These are phyloP conservation scores for Tipula lateralis DNA, from an alignment of 2,888 invertebrate genomes.

Conservation along the genomic window DNA sequence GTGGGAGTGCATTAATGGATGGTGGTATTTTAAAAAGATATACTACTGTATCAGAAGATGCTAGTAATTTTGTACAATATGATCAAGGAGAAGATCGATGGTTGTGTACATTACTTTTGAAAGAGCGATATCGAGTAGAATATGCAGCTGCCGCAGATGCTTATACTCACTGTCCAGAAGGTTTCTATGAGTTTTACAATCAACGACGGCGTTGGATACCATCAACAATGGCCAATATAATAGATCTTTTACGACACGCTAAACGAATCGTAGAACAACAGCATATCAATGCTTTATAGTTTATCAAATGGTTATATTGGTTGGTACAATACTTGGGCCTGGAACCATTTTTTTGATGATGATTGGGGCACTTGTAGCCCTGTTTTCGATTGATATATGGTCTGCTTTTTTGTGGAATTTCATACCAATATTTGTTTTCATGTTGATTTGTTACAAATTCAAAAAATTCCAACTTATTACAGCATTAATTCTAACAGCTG, in stretches of 20 bases:
- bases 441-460: conserved; percentile 60
- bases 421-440: conserved; percentile 62
- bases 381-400: conserved; percentile 66
- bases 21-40: conserved; percentile 86
- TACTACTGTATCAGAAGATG: conserved; percentile 70
- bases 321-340: conserved; percentile 68
- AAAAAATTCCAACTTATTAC: conserved; percentile 63
- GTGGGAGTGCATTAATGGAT: conserved; percentile 85
- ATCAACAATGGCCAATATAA: conserved; percentile 91
- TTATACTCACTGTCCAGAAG: conserved; percentile 90
- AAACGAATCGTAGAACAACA: conserved; percentile 77
- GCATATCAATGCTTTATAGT: conserved; percentile 75
- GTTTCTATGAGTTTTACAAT: conserved; percentile 88
- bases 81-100: conserved; percentile 96
- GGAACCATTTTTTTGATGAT: conserved; percentile 76
- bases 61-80: conserved; percentile 83
- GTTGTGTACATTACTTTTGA: conserved; percentile 87
- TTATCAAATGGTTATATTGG: conserved; percentile 68
- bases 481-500: conserved; percentile 69
- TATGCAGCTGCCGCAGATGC: conserved; percentile 95
- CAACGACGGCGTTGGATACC: conserved; percentile 94
- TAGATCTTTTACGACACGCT: conserved; percentile 77
- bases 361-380: conserved; percentile 70
- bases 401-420: conserved; percentile 62
- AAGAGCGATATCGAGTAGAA: conserved; percentile 86